These are phyloP conservation scores for Malachius bipustulatus DNA, from an alignment of 2,888 invertebrate genomes.

Conservation along the genomic window DNA sequence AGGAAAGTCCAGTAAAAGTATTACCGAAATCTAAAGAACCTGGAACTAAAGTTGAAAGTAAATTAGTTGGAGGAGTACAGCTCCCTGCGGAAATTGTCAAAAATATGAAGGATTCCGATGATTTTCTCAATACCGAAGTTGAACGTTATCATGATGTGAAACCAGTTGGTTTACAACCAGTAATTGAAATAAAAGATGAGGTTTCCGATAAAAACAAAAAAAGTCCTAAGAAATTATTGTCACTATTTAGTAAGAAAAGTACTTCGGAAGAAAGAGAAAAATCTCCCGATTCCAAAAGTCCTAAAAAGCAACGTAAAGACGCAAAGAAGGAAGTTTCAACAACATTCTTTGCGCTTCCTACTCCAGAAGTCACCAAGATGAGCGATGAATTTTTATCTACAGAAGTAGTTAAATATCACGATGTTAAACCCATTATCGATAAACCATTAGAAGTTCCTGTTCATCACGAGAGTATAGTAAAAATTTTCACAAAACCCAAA, in stretches of 20 bases:
- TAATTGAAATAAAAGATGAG: constrained; percentile 12
- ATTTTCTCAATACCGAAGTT: constrained; percentile 3
- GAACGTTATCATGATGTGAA: constrained; percentile 5
- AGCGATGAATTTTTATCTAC: constrained; percentile 20
- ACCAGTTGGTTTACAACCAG: too few relatives aligned
- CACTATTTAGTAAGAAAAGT: not conserved
- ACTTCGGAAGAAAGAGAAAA: not conserved
- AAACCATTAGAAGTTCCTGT: not conserved
- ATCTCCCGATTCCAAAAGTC: not conserved
- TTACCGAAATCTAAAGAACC: too few relatives aligned
- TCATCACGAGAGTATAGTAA: not conserved
- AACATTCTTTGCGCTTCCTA: not conserved
- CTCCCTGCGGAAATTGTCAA: too few relatives aligned
- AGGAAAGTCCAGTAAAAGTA: too few relatives aligned
- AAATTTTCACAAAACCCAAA: not conserved
- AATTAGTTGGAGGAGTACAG: too few relatives aligned
- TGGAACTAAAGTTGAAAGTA: too few relatives aligned
- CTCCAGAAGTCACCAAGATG: not conserved
- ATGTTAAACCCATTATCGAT: constrained; percentile 16
- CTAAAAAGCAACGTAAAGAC: not conserved
- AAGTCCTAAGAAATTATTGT: too few relatives aligned
- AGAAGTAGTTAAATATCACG: constrained; percentile 22
- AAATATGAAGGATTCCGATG: too few relatives aligned
- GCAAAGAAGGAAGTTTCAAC: not conserved
- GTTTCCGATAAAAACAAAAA: constrained; percentile 14